phyloP scores from a whole-genome alignment of 2,888 invertebrate species.

The Oxycera nigricornis region DNA sequence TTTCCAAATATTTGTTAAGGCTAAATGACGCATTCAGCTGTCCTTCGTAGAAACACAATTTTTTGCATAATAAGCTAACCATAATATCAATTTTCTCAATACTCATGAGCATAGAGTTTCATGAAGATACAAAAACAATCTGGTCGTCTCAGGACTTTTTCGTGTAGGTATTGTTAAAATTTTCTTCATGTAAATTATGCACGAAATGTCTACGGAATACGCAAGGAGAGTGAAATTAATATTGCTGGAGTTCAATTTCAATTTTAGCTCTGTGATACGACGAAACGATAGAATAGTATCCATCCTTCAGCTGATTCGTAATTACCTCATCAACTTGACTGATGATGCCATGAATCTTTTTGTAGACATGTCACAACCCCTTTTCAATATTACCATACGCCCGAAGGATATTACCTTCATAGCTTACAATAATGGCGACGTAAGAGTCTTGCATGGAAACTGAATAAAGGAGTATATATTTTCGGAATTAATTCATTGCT shows the following conservation, averaged over 20 bases:
- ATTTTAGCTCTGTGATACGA: constrained; percentile 32
- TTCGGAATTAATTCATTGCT: too few species aligned
- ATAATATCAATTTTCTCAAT: too few species aligned
- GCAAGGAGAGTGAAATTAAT: constrained; percentile 41
- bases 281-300: constrained; percentile 19
- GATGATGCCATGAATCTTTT: constrained; percentile 58
- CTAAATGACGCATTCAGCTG: too few species aligned
- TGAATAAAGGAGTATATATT: too few species aligned
- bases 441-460: too few species aligned
- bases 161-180: constrained; percentile 23
- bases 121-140: not conserved
- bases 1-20: too few species aligned
- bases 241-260: constrained; percentile 43
- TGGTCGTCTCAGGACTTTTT: not conserved
- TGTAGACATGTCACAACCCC: constrained; percentile 41
- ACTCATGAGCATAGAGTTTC: not conserved
- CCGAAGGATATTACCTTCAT: constrained; percentile 24
- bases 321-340: constrained; percentile 63
- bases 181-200: constrained; percentile 25
- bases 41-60: too few species aligned
- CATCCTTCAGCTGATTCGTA: constrained; percentile 51
- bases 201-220: constrained; percentile 1
- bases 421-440: too few species aligned
- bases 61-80: too few species aligned
- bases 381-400: constrained; percentile 37